Conservation (phyloP, 2,888 invertebrate species). For the Reticulitermes lucifugus region DNA sequence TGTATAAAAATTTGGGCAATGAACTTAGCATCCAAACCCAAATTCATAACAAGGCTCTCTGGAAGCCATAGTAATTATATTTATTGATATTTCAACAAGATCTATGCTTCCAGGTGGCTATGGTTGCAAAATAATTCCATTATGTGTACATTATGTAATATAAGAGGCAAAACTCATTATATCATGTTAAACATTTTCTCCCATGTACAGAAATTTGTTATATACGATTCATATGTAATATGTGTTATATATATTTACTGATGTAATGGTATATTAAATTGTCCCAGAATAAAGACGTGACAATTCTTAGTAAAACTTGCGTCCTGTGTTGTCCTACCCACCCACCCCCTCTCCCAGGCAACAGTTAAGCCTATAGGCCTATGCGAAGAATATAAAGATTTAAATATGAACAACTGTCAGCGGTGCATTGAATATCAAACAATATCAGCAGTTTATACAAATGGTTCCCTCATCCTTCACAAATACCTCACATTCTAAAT, state of each 20-base stretch:
- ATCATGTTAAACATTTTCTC: constrained; percentile 29
- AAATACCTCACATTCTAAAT: too few relatives aligned
- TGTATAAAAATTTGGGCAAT: not conserved
- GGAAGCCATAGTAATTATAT: not conserved
- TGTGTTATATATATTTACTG: constrained; percentile 44
- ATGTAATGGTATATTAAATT: constrained; percentile 46
- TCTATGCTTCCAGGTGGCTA: not conserved
- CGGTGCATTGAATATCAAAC: too few relatives aligned
- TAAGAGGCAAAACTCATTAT: constrained; percentile 14
- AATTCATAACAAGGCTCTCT: not conserved
- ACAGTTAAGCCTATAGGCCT: too few relatives aligned
- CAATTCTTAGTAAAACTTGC: constrained; percentile 46
- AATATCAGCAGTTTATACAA: too few relatives aligned
- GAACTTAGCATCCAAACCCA: constrained; percentile 12
- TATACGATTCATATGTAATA: constrained; percentile 46
- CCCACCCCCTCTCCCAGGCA: too few relatives aligned
- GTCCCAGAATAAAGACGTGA: constrained; percentile 46
- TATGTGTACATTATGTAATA: constrained; percentile 28
- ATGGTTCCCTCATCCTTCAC: too few relatives aligned
- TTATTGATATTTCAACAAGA: not conserved
- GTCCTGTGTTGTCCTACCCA: not conserved
- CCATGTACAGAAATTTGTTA: constrained; percentile 48
- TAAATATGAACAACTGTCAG: too few relatives aligned
- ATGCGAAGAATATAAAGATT: too few relatives aligned
- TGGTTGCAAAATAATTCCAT: not conserved